Evolutionary conservation across 2,113 vertebrate genomes (phyloP).

Genomic region (Grammomys surdaster): DNA sequence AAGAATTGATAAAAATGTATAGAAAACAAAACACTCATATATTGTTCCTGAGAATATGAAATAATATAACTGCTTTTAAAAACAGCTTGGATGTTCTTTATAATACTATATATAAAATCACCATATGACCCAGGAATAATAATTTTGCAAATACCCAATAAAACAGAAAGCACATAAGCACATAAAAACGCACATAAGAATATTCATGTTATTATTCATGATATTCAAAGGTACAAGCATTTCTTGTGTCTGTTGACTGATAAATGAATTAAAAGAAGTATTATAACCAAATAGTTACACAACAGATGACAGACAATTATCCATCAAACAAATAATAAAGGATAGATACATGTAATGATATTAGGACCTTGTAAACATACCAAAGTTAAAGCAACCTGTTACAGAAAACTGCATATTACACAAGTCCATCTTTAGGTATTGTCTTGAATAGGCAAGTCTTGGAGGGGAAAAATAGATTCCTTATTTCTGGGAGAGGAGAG

Average conservation of each 20-base stretch:
- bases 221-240: not conserved
- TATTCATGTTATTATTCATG: not conserved
- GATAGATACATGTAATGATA: not conserved
- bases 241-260: not conserved
- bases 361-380: not conserved
- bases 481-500: not conserved
- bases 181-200: not conserved
- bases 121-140: not conserved
- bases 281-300: not conserved
- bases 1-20: not conserved
- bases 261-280: not conserved
- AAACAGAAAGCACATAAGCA: not conserved
- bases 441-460: not conserved
- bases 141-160: not conserved
- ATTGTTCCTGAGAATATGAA: not conserved
- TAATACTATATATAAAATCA: not conserved
- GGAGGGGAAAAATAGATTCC: not conserved
- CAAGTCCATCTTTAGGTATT: not conserved
- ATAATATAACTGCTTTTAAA: not conserved
- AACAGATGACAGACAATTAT: not conserved
- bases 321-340: not conserved
- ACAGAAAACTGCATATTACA: not conserved
- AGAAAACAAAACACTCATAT: not conserved
- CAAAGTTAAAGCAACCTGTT: not conserved
- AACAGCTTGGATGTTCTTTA: not conserved